phyloP scores from a whole-genome alignment of 1,140 invertebrate species.

The Drosophila rufa region DNA sequence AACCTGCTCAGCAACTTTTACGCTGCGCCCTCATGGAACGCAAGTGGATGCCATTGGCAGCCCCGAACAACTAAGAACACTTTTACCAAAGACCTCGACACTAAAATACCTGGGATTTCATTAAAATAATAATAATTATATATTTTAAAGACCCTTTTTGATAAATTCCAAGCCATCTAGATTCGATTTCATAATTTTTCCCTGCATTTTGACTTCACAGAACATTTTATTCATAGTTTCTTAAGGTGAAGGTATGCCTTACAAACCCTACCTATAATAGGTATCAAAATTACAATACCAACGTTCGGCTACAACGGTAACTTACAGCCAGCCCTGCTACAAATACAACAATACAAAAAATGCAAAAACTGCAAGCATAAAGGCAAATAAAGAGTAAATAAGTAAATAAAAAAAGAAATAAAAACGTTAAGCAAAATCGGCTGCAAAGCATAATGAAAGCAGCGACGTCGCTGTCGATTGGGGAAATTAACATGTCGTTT shows the following conservation, averaged over 20 bases:
- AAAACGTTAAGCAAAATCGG: slow-evolving; percentile 14
- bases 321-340: slow-evolving; percentile 19
- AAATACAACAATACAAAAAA: slow-evolving; percentile 10
- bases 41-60: slow-evolving; percentile 68
- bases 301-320: slow-evolving; percentile 26
- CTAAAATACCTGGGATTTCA: not conserved
- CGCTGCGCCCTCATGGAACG: slow-evolving; percentile 60
- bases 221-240: too few relatives aligned
- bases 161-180: not conserved
- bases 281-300: slow-evolving; percentile 34
- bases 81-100: slow-evolving; percentile 2
- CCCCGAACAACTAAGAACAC: slow-evolving; percentile 16
- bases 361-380: slow-evolving; percentile 27
- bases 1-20: slow-evolving; percentile 77
- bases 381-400: slow-evolving; percentile 12
- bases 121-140: too few relatives aligned
- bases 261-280: not conserved
- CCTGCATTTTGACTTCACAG: too few relatives aligned
- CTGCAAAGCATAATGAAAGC: slow-evolving; percentile 37
- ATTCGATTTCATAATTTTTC: not conserved
- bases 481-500: slow-evolving; percentile 52
- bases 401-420: slow-evolving; percentile 3
- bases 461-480: slow-evolving; percentile 1
- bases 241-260: not conserved
- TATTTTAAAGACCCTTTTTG: not conserved